These are phyloP conservation scores for Drosophila carrolli DNA, from an alignment of 1,140 invertebrate genomes.

Conservation along the genomic window DNA sequence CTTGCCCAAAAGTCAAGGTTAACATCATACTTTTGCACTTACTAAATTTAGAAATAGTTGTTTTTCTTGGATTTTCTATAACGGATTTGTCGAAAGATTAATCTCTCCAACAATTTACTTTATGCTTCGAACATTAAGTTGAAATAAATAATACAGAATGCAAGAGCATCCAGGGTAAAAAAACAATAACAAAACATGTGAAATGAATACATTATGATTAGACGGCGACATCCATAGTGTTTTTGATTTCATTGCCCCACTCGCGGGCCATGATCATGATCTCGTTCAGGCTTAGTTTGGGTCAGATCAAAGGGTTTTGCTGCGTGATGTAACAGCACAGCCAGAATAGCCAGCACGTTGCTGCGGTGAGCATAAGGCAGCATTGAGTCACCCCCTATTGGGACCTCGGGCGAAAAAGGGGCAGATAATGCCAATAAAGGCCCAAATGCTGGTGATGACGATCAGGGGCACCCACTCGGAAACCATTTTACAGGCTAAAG, in stretches of 20 bases:
- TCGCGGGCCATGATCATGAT: slow-evolving; percentile 91
- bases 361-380: slow-evolving; percentile 93
- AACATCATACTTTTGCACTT: slow-evolving; percentile 1
- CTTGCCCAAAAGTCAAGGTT: slow-evolving; percentile 8
- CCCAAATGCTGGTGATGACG: slow-evolving; percentile 93
- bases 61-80: neutral
- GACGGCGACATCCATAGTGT: slow-evolving; percentile 60
- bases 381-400: slow-evolving; percentile 94
- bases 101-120: slow-evolving; percentile 28
- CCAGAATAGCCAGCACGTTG: slow-evolving; percentile 97
- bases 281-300: slow-evolving; percentile 90
- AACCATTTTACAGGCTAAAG: slow-evolving; percentile 88
- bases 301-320: slow-evolving; percentile 97
- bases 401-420: slow-evolving; percentile 95
- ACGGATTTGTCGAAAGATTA: neutral
- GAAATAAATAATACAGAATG: slow-evolving; percentile 41
- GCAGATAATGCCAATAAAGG: slow-evolving; percentile 91
- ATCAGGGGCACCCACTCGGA: slow-evolving; percentile 89
- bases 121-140: slow-evolving; percentile 22
- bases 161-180: slow-evolving; percentile 20
- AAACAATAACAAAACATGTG: slow-evolving; percentile 58
- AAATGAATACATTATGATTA: slow-evolving; percentile 41
- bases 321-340: slow-evolving; percentile 96
- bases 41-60: slow-evolving; percentile 11
- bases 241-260: slow-evolving; percentile 88